Evolutionary conservation across 2,797 vertebrate species (phyloP), one percentile per base, ranked within the genome.

Genomic region (Sebastes hubbsi): DNA sequence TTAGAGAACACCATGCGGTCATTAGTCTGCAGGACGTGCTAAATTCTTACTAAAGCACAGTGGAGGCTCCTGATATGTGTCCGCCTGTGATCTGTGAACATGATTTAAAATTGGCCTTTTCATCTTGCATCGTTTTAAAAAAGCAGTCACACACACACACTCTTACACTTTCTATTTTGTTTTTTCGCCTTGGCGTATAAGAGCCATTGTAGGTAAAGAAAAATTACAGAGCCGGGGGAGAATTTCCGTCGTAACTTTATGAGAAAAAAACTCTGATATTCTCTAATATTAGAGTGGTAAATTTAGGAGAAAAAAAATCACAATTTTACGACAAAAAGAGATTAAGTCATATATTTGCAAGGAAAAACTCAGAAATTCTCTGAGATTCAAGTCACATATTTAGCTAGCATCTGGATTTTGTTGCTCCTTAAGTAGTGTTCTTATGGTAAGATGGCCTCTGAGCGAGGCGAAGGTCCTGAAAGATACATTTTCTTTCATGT

Each of bases 21-120:
- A 72, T 82, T 86, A 77, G 59, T 59, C 63, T 60, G 52, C 55
- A 55, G 75, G 46, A 86, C 69, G 74, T 80, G 75, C 68, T 36
- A 81, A 49, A 87, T 73, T 83, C 42, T 86, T 77, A 46, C n/a
- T 38, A 55, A 49, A 58, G 67, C 67, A 36, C 36, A 66, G 1
- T 22, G 55, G 38, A 69, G 34, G 62, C 8, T 58, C 34, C 27
- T 62, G 58, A 52, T 71, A 20, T 80, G 62, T 24, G 60, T 70
- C 27, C 46, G 63, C 1, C 7, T 59, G 58, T 55, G 55, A 63
- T 5, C n/a, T n/a, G n/a, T n/a, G n/a, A 34, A 49, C 29, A 62
- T 5, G 29, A 76, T 77, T 2, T 80, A 68, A 36, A 42, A 27
- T 60, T 25, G 62, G 13, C 78, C 27, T 85, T 88, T 86, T 81